These are phyloP conservation scores for Coryphaenoides rupestris DNA, from an alignment of 2,113 vertebrate species.

Conservation along the genomic window DNA sequence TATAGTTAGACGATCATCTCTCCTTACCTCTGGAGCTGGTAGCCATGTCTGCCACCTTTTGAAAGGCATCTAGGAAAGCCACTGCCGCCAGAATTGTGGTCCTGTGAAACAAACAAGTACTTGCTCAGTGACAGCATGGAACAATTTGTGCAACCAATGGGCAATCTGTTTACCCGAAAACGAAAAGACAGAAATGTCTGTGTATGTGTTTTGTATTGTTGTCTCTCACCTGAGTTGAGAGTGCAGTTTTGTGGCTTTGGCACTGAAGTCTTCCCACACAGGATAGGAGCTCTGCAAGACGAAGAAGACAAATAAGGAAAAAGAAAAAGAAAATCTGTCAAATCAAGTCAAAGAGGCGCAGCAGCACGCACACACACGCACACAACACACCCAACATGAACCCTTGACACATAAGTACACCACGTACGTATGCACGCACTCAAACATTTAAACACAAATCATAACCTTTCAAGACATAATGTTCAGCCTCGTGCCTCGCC, in stretches of 20 bases:
- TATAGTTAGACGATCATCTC: too few relatives aligned
- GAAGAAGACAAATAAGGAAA: constrained; percentile 18
- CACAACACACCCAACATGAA: not conserved
- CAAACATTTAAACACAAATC: too few relatives aligned
- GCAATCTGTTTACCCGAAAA: not conserved
- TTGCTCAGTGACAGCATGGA: not conserved
- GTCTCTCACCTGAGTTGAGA: constrained; percentile 92
- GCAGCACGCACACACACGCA: not conserved
- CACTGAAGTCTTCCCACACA: constrained; percentile 98
- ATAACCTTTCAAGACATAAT: constrained; percentile 10
- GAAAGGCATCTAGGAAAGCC: constrained; percentile 97
- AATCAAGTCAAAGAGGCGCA: not conserved
- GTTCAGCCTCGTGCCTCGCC: not conserved
- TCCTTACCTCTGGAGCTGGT: constrained; percentile 94
- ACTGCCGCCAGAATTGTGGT: constrained; percentile 93
- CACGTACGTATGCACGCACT: too few relatives aligned
- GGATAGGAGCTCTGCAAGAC: constrained; percentile 90
- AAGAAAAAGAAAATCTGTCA: constrained; percentile 21
- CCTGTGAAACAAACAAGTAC: constrained; percentile 67
- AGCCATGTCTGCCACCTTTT: constrained; percentile 98
- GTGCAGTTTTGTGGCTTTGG: constrained; percentile 97
- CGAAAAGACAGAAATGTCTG: not conserved
- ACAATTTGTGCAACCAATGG: constrained; percentile 15
- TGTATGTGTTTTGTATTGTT: not conserved
- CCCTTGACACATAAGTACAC: too few relatives aligned